Evolutionary conservation across 2,797 vertebrate species (phyloP), one percentile per base, ranked within the genome.

Genomic region (Gymnodraco acuticeps): DNA sequence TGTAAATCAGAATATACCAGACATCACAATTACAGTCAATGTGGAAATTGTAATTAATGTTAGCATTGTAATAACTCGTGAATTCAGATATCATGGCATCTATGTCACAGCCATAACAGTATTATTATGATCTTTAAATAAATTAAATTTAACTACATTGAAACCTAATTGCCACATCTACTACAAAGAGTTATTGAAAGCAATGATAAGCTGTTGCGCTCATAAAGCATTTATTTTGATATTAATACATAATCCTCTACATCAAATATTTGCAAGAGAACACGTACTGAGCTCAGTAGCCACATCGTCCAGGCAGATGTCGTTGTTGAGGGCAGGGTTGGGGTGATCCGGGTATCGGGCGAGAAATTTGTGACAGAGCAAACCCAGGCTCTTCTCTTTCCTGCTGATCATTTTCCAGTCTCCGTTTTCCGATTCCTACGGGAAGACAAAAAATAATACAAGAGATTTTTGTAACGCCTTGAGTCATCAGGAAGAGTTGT

Each of bases 371-470:
- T 96, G 96, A 80, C 98, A 99, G 17, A 99, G 93, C 55, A 99
- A 90, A 43, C 97, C 98, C 3, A 99, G 94, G 78, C 98, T 99
- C 87, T 99, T 99, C 81, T 99, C 97, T 88, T 99, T 99, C 64
- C 97, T 95, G 88, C 97, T 96, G 64, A 89, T 89, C 87, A 97
- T 95, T 82, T 95, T 97, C 82, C 97, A 0, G 94, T 99, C 98
- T 74, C 94, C 96, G 11, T 92, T 88, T 67, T 96, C 95, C 70
- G 90, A 84, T 58, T 98, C 97, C 98, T 98, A 14, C 0, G 51
- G 23, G 55, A 47, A 19, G 23, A 69, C 5, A 77, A 5, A 7
- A 17, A 3, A 6, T 69, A 0, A 70, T n/a, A 38, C 58, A 38
- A 1, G 2, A 0, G 3, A 14, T 19, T 13, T 1, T 10, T 10